Conservation (phyloP, 2,888 invertebrate species). For the Scaptomyza reducta region DNA sequence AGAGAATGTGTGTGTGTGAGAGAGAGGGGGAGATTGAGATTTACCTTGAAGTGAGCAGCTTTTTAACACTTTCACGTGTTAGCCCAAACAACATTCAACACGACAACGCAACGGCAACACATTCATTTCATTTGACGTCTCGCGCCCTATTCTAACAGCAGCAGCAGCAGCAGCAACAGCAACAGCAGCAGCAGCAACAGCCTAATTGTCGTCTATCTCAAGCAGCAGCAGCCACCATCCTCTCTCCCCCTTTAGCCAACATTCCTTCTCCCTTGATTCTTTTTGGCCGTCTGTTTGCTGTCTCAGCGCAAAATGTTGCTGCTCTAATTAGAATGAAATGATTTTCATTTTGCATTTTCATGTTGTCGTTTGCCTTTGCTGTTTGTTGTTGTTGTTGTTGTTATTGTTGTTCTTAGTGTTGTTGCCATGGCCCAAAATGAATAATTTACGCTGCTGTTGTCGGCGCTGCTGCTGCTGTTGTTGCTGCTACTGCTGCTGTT, state of each 20-base stretch:
- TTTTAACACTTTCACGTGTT: constrained; percentile 74
- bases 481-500: constrained; percentile 38
- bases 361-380: constrained; percentile 50
- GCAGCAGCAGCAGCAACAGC: too few species aligned
- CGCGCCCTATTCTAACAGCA: constrained; percentile 28
- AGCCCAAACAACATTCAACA: constrained; percentile 32
- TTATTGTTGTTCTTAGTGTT: constrained; percentile 7
- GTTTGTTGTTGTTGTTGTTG: constrained; percentile 16
- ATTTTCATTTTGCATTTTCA: constrained; percentile 76
- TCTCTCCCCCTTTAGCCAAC: not conserved
- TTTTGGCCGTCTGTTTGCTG: constrained; percentile 66
- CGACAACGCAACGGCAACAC: constrained; percentile 44
- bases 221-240: constrained; percentile 53
- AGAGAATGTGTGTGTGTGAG: not conserved
- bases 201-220: constrained; percentile 76
- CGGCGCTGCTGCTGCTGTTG: constrained; percentile 14
- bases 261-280: not conserved
- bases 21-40: constrained; percentile 39
- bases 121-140: constrained; percentile 73
- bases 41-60: constrained; percentile 78
- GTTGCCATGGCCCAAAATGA: constrained; percentile 64
- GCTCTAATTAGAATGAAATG: constrained; percentile 79
- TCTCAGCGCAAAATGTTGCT: constrained; percentile 76
- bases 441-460: constrained; percentile 59
- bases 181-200: constrained; percentile 23